These are phyloP conservation scores for Pteropus alecto DNA, from an alignment of 2,113 vertebrate genomes.

Conservation along the genomic window DNA sequence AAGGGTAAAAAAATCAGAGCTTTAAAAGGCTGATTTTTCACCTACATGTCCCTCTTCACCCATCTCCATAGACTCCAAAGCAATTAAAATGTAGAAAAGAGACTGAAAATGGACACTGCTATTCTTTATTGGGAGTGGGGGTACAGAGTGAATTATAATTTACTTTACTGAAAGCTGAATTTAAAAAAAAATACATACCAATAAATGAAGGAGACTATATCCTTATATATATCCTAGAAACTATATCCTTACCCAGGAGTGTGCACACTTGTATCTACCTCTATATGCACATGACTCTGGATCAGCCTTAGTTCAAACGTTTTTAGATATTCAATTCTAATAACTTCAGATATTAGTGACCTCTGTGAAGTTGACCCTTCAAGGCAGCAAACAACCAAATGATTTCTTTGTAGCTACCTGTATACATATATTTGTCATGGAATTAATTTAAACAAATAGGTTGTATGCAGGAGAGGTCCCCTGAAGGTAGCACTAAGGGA, in stretches of 20 bases:
- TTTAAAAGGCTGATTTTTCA: conserved; percentile 82
- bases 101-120: conserved; percentile 75
- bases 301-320: background rate
- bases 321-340: conserved; percentile 18
- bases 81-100: conserved; percentile 82
- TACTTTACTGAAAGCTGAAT: conserved; percentile 78
- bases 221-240: background rate
- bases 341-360: conserved; percentile 49
- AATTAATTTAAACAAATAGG: conserved; percentile 61
- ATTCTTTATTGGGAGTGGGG: background rate
- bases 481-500: background rate
- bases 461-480: background rate
- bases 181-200: conserved; percentile 17
- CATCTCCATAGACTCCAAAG: conserved; percentile 65
- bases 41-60: conserved; percentile 63
- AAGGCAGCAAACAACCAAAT: conserved; percentile 48
- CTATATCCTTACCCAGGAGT: background rate
- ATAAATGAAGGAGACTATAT: background rate
- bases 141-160: conserved; percentile 49
- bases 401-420: conserved; percentile 49
- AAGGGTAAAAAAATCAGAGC: conserved; percentile 68
- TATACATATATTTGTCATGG: background rate
- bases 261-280: background rate
- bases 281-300: background rate
- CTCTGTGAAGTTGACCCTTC: conserved; percentile 54